Conservation (phyloP, 1,140 invertebrate species). For the Cydia amplana region DNA sequence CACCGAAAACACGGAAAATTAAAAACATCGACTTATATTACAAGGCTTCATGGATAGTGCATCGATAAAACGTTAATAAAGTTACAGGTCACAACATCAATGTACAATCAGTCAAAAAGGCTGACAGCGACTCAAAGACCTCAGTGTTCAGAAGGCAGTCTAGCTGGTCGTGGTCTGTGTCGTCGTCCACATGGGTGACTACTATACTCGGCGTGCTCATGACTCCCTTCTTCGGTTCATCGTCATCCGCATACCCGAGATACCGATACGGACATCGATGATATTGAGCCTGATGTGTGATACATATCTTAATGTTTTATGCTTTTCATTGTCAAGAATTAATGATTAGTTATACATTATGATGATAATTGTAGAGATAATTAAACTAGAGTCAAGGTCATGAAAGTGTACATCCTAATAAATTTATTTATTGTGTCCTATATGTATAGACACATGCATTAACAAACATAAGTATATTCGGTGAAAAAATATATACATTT, state of each 20-base stretch:
- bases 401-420: background rate
- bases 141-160: background rate
- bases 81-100: background rate
- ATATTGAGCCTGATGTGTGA: conserved; percentile 11
- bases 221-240: background rate
- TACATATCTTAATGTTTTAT: background rate
- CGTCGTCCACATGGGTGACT: conserved; percentile 10
- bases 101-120: background rate
- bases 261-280: conserved; percentile 6
- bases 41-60: background rate
- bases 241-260: conserved; percentile 8
- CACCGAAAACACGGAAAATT: conserved; percentile 12
- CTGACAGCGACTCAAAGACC: background rate
- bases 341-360: background rate
- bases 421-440: too few species aligned
- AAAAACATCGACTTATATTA: conserved; percentile 34
- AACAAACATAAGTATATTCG: too few species aligned
- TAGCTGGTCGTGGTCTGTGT: background rate
- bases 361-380: background rate
- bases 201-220: conserved; percentile 10
- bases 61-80: background rate
- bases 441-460: too few species aligned
- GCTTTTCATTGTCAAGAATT: background rate
- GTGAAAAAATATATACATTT: too few species aligned
- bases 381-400: background rate